Base-by-base conservation (phyloP, 2,888 invertebrate genomes). In the Hirtodrosophila alboralis region DNA sequence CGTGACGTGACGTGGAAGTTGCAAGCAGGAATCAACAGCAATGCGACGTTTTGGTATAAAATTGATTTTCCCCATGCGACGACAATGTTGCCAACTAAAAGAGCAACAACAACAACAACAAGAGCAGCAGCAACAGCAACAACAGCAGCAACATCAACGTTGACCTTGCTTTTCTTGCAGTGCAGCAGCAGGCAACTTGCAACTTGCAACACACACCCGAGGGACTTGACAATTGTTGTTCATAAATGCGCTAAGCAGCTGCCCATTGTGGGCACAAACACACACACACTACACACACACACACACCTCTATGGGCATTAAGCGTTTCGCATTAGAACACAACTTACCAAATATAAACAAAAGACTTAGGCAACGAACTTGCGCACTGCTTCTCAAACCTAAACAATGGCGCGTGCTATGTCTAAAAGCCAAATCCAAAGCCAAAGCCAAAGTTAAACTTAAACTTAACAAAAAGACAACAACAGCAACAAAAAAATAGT, bases 221-320 rank as follows among this genome's bases (percentile, higher is more conserved):
- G 79, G 84, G 79, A 79, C 86, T 78, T 81, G 78, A 69, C 79
- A 80, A 80, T 80, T 80, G 79, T 56, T 85, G 80, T 70, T 86
- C 79, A 80, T 85, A 80, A 80, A 84, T 36, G 86, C 70, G 86
- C 84, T 80, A 85, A 80, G 86, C 80, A 86, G 80, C 65, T 85
- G 77, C 74, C 86, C 80, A 70, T 84, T 72, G 61, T 58, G 59
- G 61, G 27, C 48, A 57, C 38, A 26, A 44, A 14, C 30, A 36
- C 40, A 31, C 14, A 38, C 18, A 26, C 28, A 27, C 18, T 14
- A 47, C 26, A 9, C 14, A 47, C 9, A 41, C 10, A 56, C 10
- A 57, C 18, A 28, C 14, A 28, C 34, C n/a, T 30, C 49, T 57
- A 61, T 69, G 70, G 68, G 41, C 56, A 63, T 49, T 13, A 27